A percentile compares a stretch with the other conserved stretches of the same genome.
Conservation (phyloP, 2,797 vertebrate species). For the Onychomys torridus region DNA sequence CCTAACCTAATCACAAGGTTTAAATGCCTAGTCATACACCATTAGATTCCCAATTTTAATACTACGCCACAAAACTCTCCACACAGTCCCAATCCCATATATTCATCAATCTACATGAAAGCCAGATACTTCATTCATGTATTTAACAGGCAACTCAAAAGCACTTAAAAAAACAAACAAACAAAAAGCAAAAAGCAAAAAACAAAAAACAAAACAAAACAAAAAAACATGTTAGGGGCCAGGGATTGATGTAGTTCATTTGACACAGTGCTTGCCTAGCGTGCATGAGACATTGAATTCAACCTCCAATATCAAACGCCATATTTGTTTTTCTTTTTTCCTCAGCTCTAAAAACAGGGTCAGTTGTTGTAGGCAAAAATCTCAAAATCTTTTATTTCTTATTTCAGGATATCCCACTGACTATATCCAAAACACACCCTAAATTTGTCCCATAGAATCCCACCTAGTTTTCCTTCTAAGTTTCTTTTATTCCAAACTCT, state of each 20-base stretch:
- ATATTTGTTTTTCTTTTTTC: background rate
- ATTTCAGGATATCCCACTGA: background rate
- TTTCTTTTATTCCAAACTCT: background rate
- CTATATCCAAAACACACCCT: background rate
- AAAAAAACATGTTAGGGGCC: background rate
- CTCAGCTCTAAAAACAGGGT: background rate
- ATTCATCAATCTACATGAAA: background rate
- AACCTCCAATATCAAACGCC: background rate
- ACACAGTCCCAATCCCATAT: background rate
- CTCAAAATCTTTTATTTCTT: background rate
- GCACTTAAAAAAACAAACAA: background rate
- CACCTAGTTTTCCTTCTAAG: background rate
- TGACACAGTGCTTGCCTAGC: background rate
- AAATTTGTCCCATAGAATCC: background rate
- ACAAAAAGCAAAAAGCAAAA: too few relatives aligned
- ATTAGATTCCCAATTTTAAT: background rate
- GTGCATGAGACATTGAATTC: background rate
- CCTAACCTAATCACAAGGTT: background rate
- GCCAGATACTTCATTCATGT: background rate
- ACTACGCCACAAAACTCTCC: background rate
- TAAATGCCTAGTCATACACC: background rate
- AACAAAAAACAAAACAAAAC: too few relatives aligned
- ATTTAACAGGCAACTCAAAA: constrained; percentile 13
- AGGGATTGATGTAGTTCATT: too few relatives aligned
- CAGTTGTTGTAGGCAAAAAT: background rate